These are phyloP conservation scores for Beris chalybata DNA, from an alignment of 2,888 invertebrate genomes.

Conservation along the genomic window DNA sequence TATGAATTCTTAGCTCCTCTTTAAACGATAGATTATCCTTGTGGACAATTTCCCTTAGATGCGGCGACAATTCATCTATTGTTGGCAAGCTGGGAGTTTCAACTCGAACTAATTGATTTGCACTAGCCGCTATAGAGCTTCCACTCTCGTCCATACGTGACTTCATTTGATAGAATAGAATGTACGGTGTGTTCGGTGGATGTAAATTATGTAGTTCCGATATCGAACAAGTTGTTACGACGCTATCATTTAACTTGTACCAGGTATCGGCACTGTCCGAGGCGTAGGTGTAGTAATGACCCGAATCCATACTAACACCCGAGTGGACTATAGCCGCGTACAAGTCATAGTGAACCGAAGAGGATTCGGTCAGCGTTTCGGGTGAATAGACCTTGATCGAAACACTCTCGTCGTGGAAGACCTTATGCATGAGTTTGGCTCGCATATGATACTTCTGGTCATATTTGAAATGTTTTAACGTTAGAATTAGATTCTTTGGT, in stretches of 20 bases:
- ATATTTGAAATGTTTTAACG: slow-evolving; percentile 78
- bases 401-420: slow-evolving; percentile 63
- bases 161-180: slow-evolving; percentile 71
- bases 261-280: slow-evolving; percentile 67
- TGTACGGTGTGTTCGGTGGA: slow-evolving; percentile 79
- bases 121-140: slow-evolving; percentile 39
- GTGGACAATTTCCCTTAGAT: slow-evolving; percentile 51
- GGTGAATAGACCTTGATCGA: slow-evolving; percentile 57
- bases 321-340: slow-evolving; percentile 85
- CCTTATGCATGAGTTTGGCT: slow-evolving; percentile 77
- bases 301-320: slow-evolving; percentile 80
- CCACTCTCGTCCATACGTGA: slow-evolving; percentile 46
- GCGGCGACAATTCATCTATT: slow-evolving; percentile 51
- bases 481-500: slow-evolving; percentile 77
- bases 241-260: slow-evolving; percentile 80
- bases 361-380: slow-evolving; percentile 47
- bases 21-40: slow-evolving; percentile 51
- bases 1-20: slow-evolving; percentile 49
- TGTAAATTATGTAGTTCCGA: slow-evolving; percentile 65
- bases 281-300: slow-evolving; percentile 86
- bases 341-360: slow-evolving; percentile 65
- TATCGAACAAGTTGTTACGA: slow-evolving; percentile 65
- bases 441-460: slow-evolving; percentile 71
- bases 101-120: slow-evolving; percentile 48
- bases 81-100: slow-evolving; percentile 47